phyloP scores from a whole-genome alignment of 2,888 invertebrate species.

The Cristatella mucedo region DNA sequence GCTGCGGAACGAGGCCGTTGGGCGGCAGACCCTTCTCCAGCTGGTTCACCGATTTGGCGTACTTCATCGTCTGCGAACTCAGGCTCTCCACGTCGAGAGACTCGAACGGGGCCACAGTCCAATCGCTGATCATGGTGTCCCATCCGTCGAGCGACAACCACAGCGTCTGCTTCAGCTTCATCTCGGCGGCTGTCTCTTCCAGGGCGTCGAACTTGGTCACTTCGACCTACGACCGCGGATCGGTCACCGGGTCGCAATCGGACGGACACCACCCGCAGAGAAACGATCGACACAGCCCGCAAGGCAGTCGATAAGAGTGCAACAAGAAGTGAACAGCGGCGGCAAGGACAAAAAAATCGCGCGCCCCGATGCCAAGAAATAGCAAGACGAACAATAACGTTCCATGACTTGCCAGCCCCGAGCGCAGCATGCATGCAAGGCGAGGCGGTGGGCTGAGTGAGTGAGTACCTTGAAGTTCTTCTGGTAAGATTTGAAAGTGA shows the following conservation, averaged over 20 bases:
- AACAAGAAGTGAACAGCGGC: too few species aligned
- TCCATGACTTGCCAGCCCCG: too few species aligned
- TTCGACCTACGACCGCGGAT: constrained; percentile 49
- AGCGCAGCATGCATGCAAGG: too few species aligned
- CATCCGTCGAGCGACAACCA: constrained; percentile 65
- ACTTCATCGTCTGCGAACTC: constrained; percentile 49
- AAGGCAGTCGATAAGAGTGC: too few species aligned
- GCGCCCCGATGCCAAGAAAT: too few species aligned
- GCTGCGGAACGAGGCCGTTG: constrained; percentile 59
- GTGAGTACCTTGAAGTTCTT: constrained; percentile 58
- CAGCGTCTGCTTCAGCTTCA: constrained; percentile 59
- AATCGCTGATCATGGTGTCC: constrained; percentile 50
- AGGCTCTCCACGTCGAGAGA: constrained; percentile 58
- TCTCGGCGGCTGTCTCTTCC: constrained; percentile 60
- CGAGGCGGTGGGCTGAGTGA: too few species aligned
- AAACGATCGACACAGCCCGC: too few species aligned
- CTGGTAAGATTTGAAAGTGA: constrained; percentile 62
- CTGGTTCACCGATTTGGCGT: constrained; percentile 55
- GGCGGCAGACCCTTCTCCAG: constrained; percentile 66
- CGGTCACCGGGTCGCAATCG: too few species aligned
- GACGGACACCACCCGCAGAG: too few species aligned
- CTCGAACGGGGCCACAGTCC: constrained; percentile 45
- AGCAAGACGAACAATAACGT: too few species aligned
- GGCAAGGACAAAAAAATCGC: too few species aligned
- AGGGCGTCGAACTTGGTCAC: constrained; percentile 64